phyloP scores from a whole-genome alignment of 2,797 vertebrate genomes.

The Cyclopterus lumpus region DNA sequence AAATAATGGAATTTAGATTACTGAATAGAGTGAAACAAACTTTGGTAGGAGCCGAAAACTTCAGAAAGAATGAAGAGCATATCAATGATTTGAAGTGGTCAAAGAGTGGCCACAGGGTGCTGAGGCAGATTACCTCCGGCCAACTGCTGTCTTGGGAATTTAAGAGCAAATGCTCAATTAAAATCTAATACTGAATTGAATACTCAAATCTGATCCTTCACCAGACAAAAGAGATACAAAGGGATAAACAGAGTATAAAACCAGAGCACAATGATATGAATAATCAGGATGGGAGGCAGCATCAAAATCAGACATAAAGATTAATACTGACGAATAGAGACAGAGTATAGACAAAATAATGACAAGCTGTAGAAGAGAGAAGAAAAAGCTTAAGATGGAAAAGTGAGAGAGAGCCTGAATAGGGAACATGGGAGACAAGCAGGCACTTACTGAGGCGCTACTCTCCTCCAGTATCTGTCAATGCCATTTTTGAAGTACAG shows the following conservation, averaged over 20 bases:
- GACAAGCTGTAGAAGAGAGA: conserved; percentile 10
- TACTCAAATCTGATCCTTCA: conserved; percentile 20
- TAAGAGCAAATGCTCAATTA: conserved; percentile 51
- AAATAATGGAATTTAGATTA: conserved; percentile 47
- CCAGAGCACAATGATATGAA: conserved; percentile 36
- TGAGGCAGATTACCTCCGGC: conserved; percentile 44
- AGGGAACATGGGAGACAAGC: conserved; percentile 15
- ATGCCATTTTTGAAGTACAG: conserved; percentile 99
- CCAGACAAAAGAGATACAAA: conserved; percentile 44
- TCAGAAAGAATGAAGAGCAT: conserved; percentile 31
- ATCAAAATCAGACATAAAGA: conserved; percentile 32
- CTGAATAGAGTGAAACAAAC: conserved; percentile 34
- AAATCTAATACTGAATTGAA: conserved; percentile 50
- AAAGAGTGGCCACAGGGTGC: conserved; percentile 17
- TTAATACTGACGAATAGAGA: conserved; percentile 52
- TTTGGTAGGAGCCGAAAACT: conserved; percentile 35
- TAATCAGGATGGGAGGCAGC: conserved; percentile 30
- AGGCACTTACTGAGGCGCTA: conserved; percentile 93
- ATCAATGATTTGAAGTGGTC: conserved; percentile 41
- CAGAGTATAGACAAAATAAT: conserved; percentile 22
- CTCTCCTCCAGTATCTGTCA: conserved; percentile 97
- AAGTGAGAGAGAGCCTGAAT: conserved; percentile 7
- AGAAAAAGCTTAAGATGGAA: conserved; percentile 17
- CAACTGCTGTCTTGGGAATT: conserved; percentile 28
- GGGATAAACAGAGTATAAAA: conserved; percentile 30